A percentile compares a stretch with the other conserved stretches of the same genome.
phyloP scores from a whole-genome alignment of 2,113 vertebrate genomes.

The Psophia crepitans region DNA sequence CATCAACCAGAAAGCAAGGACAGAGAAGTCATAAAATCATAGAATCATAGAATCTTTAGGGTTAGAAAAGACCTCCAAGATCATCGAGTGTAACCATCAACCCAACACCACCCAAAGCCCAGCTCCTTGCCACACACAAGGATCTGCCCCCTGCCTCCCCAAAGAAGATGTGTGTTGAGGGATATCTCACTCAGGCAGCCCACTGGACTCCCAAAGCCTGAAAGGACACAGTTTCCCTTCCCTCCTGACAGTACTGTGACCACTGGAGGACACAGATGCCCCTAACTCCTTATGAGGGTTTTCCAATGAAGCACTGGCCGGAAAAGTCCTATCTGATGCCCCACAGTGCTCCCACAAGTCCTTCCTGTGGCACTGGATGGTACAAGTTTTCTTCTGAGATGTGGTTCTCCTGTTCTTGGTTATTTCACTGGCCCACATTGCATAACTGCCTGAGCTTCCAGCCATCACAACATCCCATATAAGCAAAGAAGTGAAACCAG shows the following conservation, averaged over 20 bases:
- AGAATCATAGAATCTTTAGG: too few relatives aligned
- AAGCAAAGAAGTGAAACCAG: neutral
- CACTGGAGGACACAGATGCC: neutral
- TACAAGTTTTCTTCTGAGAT: neutral
- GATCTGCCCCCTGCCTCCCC: neutral
- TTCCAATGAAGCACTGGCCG: neutral
- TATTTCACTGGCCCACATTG: neutral
- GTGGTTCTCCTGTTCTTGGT: neutral
- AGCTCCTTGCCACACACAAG: neutral
- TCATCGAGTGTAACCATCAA: too few relatives aligned
- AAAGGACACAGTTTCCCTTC: neutral
- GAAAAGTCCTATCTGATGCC: neutral
- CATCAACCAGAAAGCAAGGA: neutral
- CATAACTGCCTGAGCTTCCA: neutral
- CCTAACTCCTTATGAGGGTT: neutral
- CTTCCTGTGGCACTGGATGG: rapidly evolving
- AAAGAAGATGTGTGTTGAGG: neutral
- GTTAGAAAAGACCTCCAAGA: too few relatives aligned
- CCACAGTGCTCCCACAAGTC: neutral
- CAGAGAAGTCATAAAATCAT: neutral
- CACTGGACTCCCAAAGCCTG: neutral
- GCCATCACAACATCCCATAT: neutral
- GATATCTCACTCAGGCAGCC: neutral
- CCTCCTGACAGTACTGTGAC: neutral
- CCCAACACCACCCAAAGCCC: neutral